These are phyloP conservation scores for Pogonomyrmex barbatus DNA, from an alignment of 1,140 invertebrate genomes.

Conservation along the genomic window DNA sequence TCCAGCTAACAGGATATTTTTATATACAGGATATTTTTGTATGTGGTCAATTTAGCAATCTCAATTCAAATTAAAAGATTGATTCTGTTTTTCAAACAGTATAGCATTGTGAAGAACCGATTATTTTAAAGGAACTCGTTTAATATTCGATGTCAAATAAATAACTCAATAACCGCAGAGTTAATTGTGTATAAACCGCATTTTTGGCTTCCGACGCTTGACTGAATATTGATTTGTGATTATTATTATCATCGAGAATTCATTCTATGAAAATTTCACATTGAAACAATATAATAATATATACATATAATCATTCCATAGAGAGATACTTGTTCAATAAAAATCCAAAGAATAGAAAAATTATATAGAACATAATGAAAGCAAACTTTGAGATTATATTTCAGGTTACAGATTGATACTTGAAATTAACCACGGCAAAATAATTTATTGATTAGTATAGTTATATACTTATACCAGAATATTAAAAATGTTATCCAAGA, in stretches of 20 bases:
- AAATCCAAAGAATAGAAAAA: not conserved
- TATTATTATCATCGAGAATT: slow-evolving; percentile 31
- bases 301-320: not conserved
- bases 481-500: not conserved
- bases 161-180: not conserved
- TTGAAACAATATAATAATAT: not conserved
- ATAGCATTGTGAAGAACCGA: not conserved
- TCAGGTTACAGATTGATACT: not conserved
- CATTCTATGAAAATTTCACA: not conserved
- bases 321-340: not conserved
- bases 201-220: slow-evolving; percentile 20
- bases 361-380: not conserved
- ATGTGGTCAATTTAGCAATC: not conserved
- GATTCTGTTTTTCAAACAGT: not conserved
- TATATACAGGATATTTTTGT: not conserved
- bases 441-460: slow-evolving; percentile 23
- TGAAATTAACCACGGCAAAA: not conserved
- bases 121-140: not conserved
- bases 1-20: not conserved
- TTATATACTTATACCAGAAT: not conserved
- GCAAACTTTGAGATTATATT: not conserved
- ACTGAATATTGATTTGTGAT: slow-evolving; percentile 26
- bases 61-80: slow-evolving; percentile 7
- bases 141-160: not conserved
- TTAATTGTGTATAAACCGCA: slow-evolving; percentile 20